Evolutionary conservation across 2,113 vertebrate species (phyloP).

Genomic region (Fulica atra): DNA sequence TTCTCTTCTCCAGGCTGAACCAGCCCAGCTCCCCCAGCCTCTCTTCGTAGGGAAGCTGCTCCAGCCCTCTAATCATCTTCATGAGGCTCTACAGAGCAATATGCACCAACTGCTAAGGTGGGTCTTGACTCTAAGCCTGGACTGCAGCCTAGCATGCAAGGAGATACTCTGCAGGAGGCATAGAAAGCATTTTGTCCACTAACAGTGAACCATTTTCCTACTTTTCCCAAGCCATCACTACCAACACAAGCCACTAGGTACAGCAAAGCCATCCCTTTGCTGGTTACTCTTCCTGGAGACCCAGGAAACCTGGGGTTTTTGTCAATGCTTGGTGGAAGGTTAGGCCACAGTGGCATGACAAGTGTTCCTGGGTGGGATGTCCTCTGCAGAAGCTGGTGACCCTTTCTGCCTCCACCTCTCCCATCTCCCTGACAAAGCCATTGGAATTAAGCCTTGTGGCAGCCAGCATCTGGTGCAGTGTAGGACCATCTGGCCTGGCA

Average conservation of each 20-base stretch:
- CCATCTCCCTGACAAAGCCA: rapidly evolving
- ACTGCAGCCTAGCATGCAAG: not conserved
- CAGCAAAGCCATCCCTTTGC: not conserved
- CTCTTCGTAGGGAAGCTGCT: too few relatives aligned
- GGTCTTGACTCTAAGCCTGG: not conserved
- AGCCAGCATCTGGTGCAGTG: not conserved
- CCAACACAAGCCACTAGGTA: not conserved
- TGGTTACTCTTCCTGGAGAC: not conserved
- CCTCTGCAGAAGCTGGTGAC: not conserved
- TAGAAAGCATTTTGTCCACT: not conserved
- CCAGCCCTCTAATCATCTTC: too few relatives aligned
- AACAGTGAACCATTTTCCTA: not conserved
- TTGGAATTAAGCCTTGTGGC: not conserved
- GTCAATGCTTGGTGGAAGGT: not conserved
- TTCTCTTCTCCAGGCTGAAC: too few relatives aligned
- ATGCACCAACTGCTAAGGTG: not conserved
- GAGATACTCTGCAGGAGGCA: not conserved
- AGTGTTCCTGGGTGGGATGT: not conserved
- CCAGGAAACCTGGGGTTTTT: not conserved
- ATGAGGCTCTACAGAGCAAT: not conserved
- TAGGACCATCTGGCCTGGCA: not conserved
- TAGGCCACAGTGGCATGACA: not conserved
- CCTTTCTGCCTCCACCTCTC: not conserved
- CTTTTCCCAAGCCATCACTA: not conserved
- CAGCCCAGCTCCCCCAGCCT: too few relatives aligned